A percentile compares a stretch with the other conserved stretches of the same genome.
Conservation (phyloP, 2,113 vertebrate genomes). For the Apodemus sylvaticus region DNA sequence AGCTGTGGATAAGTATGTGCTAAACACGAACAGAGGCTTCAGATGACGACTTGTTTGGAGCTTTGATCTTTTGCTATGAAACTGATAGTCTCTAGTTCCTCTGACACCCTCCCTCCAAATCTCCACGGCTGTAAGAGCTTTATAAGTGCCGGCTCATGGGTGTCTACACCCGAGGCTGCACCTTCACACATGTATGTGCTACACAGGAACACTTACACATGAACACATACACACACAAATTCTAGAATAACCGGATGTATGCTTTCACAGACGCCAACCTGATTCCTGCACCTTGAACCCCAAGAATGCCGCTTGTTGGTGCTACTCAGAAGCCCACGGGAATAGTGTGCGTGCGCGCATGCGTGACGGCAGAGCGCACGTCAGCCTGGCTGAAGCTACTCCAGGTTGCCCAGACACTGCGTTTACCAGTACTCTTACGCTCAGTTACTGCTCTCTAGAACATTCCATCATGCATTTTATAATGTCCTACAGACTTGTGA, state of each 20-base stretch:
- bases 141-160: neutral
- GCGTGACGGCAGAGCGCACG: neutral
- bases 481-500: neutral
- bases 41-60: constrained; percentile 72
- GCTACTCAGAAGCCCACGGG: neutral
- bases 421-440: neutral
- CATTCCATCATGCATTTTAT: neutral
- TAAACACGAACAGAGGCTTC: constrained; percentile 62
- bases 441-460: neutral
- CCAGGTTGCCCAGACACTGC: neutral
- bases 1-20: constrained; percentile 53
- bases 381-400: neutral
- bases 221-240: neutral
- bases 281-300: constrained; percentile 13
- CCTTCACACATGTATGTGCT: neutral
- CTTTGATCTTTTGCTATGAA: constrained; percentile 56
- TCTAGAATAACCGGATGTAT: constrained; percentile 4
- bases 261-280: constrained; percentile 8
- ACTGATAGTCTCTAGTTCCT: constrained; percentile 15
- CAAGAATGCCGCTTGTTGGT: neutral
- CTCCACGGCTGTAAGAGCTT: constrained; percentile 17
- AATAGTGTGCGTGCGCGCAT: neutral
- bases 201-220: neutral
- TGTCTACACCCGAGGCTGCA: neutral
- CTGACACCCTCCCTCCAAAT: constrained; percentile 21